These are phyloP conservation scores for Trialeurodes vaporariorum DNA, from an alignment of 1,140 invertebrate genomes.

Conservation along the genomic window DNA sequence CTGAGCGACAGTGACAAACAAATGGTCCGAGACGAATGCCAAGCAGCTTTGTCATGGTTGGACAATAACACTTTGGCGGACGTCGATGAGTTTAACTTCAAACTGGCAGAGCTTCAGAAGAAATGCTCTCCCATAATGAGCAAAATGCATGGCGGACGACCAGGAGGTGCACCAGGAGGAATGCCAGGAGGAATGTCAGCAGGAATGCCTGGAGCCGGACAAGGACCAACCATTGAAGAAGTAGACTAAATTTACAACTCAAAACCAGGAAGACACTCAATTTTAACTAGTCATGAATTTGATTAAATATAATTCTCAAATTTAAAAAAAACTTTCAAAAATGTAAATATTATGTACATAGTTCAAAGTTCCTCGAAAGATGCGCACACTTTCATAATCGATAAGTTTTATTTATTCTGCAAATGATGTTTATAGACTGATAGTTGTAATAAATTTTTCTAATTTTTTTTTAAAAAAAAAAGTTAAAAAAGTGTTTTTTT, in stretches of 20 bases:
- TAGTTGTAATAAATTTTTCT: no score
- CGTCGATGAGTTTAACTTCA: constrained; percentile 49
- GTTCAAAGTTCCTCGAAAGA: no score
- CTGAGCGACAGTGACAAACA: constrained; percentile 32
- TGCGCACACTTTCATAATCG: no score
- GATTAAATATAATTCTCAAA: no score
- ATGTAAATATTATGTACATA: no score
- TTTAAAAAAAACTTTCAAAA: no score
- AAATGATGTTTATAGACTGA: no score
- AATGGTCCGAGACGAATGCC: constrained; percentile 35
- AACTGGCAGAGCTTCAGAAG: constrained; percentile 40
- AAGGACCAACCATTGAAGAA: constrained; percentile 56
- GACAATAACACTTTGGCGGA: constrained; percentile 48
- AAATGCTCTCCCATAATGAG: constrained; percentile 42
- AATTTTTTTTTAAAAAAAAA: no score
- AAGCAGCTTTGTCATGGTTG: constrained; percentile 41
- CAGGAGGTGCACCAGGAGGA: constrained; percentile 10
- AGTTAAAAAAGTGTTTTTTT: no score
- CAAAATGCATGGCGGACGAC: constrained; percentile 35
- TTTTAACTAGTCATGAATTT: no score
- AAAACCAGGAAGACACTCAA: no score
- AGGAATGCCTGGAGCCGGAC: neutral
- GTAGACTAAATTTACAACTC: constrained; percentile 49
- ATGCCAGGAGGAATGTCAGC: neutral
- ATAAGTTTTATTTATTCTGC: no score